phyloP scores from a whole-genome alignment of 2,888 invertebrate species.

The Artemia sinica region DNA sequence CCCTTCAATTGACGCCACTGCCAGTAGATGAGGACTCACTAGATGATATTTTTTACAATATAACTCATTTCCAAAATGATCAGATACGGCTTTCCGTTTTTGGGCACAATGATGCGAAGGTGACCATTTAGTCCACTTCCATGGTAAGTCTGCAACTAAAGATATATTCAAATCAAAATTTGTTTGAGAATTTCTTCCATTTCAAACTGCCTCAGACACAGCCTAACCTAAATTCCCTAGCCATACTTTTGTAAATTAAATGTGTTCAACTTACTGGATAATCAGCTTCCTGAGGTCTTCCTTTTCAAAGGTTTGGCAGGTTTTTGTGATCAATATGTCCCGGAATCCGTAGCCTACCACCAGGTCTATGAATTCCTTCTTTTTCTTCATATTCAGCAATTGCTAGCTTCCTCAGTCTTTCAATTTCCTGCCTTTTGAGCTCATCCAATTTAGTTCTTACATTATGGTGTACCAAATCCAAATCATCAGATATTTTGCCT shows the following conservation, averaged over 20 bases:
- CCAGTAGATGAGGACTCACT: too few species aligned
- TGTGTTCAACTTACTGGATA: slow-evolving; percentile 40
- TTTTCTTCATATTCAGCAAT: slow-evolving; percentile 44
- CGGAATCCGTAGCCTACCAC: slow-evolving; percentile 36
- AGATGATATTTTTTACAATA: too few species aligned
- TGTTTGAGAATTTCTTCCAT: too few species aligned
- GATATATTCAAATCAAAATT: too few species aligned
- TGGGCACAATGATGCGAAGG: too few species aligned
- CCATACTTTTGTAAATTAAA: neutral
- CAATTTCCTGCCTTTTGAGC: slow-evolving; percentile 70
- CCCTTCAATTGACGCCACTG: too few species aligned
- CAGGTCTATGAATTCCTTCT: neutral
- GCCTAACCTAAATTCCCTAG: neutral
- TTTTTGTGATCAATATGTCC: slow-evolving; percentile 73
- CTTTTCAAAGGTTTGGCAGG: slow-evolving; percentile 80
- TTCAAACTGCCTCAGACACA: too few species aligned
- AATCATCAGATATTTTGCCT: slow-evolving; percentile 74
- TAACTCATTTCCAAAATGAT: too few species aligned
- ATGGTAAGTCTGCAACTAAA: too few species aligned
- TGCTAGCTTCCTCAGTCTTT: slow-evolving; percentile 56
- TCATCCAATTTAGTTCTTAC: slow-evolving; percentile 76
- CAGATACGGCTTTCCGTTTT: too few species aligned
- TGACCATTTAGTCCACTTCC: too few species aligned
- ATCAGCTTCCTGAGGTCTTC: slow-evolving; percentile 84
- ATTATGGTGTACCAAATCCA: slow-evolving; percentile 73